Conservation (phyloP, 2,888 invertebrate species). For the Drosophila formosana region DNA sequence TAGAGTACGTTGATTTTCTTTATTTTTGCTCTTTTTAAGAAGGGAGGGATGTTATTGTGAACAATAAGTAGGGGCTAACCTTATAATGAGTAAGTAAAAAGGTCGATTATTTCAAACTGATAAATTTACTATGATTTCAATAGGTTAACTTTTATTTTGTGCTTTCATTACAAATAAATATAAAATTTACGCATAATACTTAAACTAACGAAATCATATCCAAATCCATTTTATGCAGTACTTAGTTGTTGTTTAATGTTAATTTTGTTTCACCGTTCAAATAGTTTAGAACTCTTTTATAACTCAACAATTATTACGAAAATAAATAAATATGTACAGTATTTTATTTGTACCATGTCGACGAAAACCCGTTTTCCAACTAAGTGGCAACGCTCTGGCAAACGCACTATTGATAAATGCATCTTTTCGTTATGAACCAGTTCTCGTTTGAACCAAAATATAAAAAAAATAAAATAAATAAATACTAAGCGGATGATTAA, state of each 20-base stretch:
- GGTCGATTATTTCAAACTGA: background rate
- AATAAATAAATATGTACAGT: background rate
- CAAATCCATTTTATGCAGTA: too few species aligned
- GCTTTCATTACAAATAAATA: too few species aligned
- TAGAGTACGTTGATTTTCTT: conserved; percentile 1
- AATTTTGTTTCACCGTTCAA: too few species aligned
- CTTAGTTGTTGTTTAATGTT: too few species aligned
- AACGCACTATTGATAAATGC: conserved; percentile 53
- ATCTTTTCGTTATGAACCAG: conserved; percentile 48
- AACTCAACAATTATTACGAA: too few species aligned
- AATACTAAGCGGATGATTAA: conserved; percentile 53
- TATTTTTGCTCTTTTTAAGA: conserved; percentile 11
- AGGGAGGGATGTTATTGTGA: conserved; percentile 4
- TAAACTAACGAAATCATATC: too few species aligned
- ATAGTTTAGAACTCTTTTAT: too few species aligned
- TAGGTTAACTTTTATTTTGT: too few species aligned
- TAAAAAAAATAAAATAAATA: too few species aligned
- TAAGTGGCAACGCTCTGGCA: conserved; percentile 44
- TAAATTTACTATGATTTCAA: background rate
- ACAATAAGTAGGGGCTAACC: background rate
- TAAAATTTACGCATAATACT: too few species aligned
- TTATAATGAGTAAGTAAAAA: background rate
- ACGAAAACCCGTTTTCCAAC: conserved; percentile 14
- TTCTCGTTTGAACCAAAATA: conserved; percentile 39
- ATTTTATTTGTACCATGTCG: background rate